phyloP scores from a whole-genome alignment of 2,888 invertebrate genomes.

The Byasa hedistus region DNA sequence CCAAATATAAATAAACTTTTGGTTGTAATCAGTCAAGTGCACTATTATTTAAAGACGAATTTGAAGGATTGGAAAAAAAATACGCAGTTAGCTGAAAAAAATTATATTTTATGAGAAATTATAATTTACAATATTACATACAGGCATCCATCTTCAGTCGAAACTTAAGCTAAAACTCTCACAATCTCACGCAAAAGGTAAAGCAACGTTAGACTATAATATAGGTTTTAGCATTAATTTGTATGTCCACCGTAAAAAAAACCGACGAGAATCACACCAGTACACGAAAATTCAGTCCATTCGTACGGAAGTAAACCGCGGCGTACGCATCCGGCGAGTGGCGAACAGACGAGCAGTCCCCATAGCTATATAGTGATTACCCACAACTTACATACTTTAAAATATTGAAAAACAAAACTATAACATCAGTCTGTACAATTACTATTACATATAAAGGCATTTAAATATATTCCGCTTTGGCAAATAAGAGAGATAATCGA shows the following conservation, averaged over 20 bases:
- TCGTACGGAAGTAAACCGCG: constrained; percentile 56
- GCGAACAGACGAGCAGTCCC: constrained; percentile 30
- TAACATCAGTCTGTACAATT: constrained; percentile 31
- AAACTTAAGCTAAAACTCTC: constrained; percentile 81
- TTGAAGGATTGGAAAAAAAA: constrained; percentile 3
- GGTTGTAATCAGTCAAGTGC: too few relatives aligned
- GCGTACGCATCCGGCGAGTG: constrained; percentile 41
- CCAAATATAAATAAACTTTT: too few relatives aligned
- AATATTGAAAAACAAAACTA: constrained; percentile 30
- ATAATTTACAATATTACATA: constrained; percentile 82
- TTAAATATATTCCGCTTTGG: constrained; percentile 29
- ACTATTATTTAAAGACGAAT: not conserved
- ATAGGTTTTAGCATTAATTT: constrained; percentile 78
- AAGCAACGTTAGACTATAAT: constrained; percentile 81
- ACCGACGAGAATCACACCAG: constrained; percentile 62
- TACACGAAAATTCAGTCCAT: constrained; percentile 65
- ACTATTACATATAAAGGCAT: constrained; percentile 28
- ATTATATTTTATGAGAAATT: constrained; percentile 82
- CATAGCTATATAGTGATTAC: constrained; percentile 16
- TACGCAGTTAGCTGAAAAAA: constrained; percentile 76
- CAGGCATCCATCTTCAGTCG: constrained; percentile 81
- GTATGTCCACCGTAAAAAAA: constrained; percentile 71
- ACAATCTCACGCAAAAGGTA: constrained; percentile 81
- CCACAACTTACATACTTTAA: constrained; percentile 22
- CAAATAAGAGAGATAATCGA: constrained; percentile 26